Conservation (phyloP, 2,797 vertebrate species). For the Manis crassicaudata region DNA sequence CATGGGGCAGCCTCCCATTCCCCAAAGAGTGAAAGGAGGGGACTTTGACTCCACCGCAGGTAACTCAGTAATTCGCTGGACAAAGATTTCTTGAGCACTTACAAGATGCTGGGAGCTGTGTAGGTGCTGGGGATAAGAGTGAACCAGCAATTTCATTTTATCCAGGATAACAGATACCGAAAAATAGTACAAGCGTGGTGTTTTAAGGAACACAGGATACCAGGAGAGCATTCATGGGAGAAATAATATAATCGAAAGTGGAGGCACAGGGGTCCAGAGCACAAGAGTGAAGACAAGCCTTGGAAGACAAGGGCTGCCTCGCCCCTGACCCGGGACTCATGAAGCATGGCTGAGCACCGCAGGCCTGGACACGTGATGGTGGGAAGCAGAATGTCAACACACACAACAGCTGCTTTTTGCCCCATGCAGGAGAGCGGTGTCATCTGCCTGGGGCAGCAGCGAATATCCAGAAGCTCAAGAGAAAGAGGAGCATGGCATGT, state of each 20-base stretch:
- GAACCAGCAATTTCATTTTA: neutral
- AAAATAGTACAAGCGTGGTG: neutral
- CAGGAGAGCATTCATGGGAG: neutral
- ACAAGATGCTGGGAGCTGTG: neutral
- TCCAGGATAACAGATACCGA: neutral
- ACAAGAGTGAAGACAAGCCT: neutral
- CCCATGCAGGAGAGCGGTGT: neutral
- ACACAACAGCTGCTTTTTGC: neutral
- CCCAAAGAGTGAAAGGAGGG: neutral
- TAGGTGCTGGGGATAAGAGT: neutral
- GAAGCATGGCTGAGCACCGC: neutral
- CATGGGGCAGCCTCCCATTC: neutral
- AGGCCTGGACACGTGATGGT: neutral
- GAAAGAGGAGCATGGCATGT: neutral
- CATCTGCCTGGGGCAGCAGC: neutral
- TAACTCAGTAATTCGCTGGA: neutral
- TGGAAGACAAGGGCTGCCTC: neutral
- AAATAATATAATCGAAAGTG: neutral
- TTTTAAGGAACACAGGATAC: neutral
- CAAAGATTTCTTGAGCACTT: neutral
- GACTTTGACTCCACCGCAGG: neutral
- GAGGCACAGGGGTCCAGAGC: neutral
- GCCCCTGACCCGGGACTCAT: neutral
- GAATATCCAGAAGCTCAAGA: neutral
- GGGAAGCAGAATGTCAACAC: neutral